phyloP scores from a whole-genome alignment of 2,797 vertebrate species.

The Vespertilio murinus region DNA sequence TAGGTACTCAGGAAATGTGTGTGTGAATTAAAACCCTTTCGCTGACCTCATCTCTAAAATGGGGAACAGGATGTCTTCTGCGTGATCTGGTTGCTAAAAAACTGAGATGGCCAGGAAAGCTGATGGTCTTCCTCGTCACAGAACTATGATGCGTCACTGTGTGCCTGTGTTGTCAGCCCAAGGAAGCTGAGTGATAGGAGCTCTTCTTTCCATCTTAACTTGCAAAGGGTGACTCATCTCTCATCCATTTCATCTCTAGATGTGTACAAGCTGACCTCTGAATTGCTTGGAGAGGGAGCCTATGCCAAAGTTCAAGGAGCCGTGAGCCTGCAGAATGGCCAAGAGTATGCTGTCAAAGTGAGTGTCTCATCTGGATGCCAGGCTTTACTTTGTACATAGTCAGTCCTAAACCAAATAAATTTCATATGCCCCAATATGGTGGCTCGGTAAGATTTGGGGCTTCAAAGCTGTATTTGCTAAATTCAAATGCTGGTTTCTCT shows the following conservation, averaged over 20 bases:
- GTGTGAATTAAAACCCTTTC: neutral
- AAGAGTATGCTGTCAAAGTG: constrained; percentile 97
- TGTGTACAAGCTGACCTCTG: constrained; percentile 93
- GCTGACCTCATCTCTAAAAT: constrained; percentile 26
- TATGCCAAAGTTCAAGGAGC: constrained; percentile 97
- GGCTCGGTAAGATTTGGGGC: neutral
- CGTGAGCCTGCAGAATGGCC: constrained; percentile 92
- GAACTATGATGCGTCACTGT: neutral
- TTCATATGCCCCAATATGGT: neutral
- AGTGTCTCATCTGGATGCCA: constrained; percentile 57
- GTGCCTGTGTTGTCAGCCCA: neutral
- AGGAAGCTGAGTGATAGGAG: neutral
- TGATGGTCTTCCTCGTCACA: neutral
- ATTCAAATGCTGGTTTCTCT: constrained; percentile 27
- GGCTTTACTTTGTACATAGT: neutral
- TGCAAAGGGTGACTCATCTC: constrained; percentile 42
- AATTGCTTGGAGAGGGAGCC: constrained; percentile 95
- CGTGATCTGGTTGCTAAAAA: constrained; percentile 8
- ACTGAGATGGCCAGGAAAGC: neutral
- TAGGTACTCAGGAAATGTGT: neutral
- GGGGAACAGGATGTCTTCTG: neutral
- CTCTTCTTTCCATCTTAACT: constrained; percentile 36
- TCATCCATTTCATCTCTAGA: constrained; percentile 84
- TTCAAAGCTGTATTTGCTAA: neutral
- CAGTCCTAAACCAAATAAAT: neutral